phyloP scores from a whole-genome alignment of 2,888 invertebrate genomes.

The Halictus ligatus region DNA sequence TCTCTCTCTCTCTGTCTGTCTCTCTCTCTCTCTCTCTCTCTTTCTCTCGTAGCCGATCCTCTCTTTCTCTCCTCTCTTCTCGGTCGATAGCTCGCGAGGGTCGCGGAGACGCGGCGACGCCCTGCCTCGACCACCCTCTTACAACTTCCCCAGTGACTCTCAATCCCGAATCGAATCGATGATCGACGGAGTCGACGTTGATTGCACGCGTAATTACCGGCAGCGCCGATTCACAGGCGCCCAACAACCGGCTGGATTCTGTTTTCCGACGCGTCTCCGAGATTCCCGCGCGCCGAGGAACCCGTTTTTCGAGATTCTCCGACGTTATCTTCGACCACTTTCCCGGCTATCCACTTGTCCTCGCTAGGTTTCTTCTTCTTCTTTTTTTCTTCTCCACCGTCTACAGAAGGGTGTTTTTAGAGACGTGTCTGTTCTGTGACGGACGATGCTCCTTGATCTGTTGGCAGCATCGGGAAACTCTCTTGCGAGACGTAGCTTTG shows the following conservation, averaged over 20 bases:
- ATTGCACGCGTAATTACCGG: neutral
- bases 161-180: slow-evolving; percentile 73
- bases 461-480: slow-evolving; percentile 12
- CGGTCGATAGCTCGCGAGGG: slow-evolving; percentile 84
- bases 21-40: slow-evolving; percentile 56
- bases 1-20: slow-evolving; percentile 64
- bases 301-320: slow-evolving; percentile 4
- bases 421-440: neutral
- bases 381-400: neutral
- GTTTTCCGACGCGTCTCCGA: neutral
- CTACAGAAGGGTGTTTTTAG: neutral
- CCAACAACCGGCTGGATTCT: neutral
- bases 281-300: neutral
- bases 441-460: neutral
- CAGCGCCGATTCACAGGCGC: neutral
- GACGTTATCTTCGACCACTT: neutral
- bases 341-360: slow-evolving; percentile 9
- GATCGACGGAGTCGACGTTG: neutral
- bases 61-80: slow-evolving; percentile 70
- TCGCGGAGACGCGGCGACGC: slow-evolving; percentile 84
- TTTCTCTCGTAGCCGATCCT: slow-evolving; percentile 65
- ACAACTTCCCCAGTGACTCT: slow-evolving; percentile 79
- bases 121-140: slow-evolving; percentile 80
- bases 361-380: neutral
- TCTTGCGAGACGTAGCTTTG: slow-evolving; percentile 21